Base-by-base conservation (phyloP, 2,113 vertebrate genomes). In the Crotalus viridis region DNA sequence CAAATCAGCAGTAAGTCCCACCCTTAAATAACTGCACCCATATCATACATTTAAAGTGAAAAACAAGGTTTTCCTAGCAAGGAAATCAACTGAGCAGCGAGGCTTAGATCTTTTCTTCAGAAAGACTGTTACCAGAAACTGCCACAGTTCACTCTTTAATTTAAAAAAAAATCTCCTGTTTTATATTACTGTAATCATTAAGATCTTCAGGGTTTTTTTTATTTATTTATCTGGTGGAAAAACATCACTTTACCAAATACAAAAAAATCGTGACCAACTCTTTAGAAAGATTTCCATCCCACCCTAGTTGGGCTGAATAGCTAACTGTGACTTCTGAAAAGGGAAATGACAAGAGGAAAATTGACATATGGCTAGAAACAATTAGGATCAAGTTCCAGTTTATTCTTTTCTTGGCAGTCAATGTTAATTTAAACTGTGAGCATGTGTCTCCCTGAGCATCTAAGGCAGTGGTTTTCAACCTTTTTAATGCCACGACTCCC, bases 81-180 rank as follows among this genome's bases (percentile, higher is more conserved):
- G 51, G 64, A 12, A 51, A 87, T n/a, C 52, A 2, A 57, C 90
- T 48, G 64, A 39, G 15, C 43, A 0, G 39, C 28, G 2, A 0
- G 87, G 46, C 13, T 52, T 0, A 0, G 1, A 0, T 21, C 22
- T 59, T 33, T 19, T n/a, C 26, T 28, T 12, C 13, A 5, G 51
- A 64, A 86, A n/a, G 43, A 56, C 46, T 19, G 24, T 12, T 43
- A 10, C 28, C 19, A 12, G 22, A 1, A 48, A 69, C 24, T 9
- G 39, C 8, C 46, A 85, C 3, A 28, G 48, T 57, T 28, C 9
- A 57, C 81, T 10, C 43, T 57, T n/a, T 21, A 39, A 54, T 21
- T 55, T 15, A 81, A 46, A 46, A 46, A 46, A 46, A 12, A 19
- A 21, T 15, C 12, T 43, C 10, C 39, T 90, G 1, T 12, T 81